A percentile compares a stretch with the other conserved stretches of the same genome.
These are phyloP conservation scores for Danio albolineatus DNA, from an alignment of 2,797 vertebrate species.

Conservation along the genomic window DNA sequence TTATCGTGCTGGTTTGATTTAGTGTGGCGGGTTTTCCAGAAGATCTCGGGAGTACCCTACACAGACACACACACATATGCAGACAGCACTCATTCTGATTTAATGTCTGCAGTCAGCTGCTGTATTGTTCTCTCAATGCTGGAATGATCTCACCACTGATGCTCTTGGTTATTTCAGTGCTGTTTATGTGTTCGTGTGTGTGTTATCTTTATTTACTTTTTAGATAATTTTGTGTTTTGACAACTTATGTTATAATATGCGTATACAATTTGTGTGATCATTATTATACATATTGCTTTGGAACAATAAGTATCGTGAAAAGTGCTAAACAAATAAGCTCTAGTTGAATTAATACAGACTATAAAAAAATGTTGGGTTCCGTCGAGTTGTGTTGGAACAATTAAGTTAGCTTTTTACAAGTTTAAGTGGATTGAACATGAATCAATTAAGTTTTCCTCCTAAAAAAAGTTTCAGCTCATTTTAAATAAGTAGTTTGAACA, in stretches of 20 bases:
- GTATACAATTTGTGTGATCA: neutral
- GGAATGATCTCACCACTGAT: conserved; percentile 31
- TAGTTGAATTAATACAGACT: neutral
- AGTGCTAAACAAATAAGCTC: no score
- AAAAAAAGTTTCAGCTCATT: no score
- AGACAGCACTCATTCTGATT: conserved; percentile 65
- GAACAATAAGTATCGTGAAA: no score
- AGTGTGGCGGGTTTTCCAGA: conserved; percentile 66
- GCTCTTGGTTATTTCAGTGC: neutral
- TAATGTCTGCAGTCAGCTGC: conserved; percentile 68
- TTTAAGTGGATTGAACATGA: no score
- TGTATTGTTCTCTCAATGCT: conserved; percentile 39
- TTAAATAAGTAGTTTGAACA: no score
- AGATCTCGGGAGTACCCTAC: conserved; percentile 39
- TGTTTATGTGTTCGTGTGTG: conserved; percentile 24
- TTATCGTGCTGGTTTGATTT: conserved; percentile 75
- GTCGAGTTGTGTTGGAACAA: no score
- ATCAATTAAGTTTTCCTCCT: no score
- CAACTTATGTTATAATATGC: no score
- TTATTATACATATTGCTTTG: no score
- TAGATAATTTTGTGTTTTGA: neutral
- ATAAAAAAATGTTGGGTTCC: no score
- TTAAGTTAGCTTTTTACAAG: no score
- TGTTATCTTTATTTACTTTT: neutral
- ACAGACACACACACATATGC: neutral